Evolutionary conservation across 2,888 invertebrate species (phyloP).

Genomic region (Penaeus monodon): DNA sequence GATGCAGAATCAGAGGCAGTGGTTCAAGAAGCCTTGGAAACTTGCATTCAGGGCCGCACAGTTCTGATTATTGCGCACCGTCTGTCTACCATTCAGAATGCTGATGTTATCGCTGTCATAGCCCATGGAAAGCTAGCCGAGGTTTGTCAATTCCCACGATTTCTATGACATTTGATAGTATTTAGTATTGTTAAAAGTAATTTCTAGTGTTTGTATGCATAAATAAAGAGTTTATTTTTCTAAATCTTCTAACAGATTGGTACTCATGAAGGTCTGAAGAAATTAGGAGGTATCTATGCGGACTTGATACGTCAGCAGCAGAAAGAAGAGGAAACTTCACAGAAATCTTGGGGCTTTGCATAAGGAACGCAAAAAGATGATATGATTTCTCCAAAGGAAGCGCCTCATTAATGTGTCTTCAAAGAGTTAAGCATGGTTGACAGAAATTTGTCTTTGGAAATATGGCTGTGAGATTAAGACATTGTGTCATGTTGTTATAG

Average conservation of each 20-base stretch:
- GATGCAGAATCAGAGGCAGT: conserved; percentile 92
- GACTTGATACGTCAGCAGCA: conserved; percentile 84
- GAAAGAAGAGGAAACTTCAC: conserved; percentile 25
- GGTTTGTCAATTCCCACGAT: conserved; percentile 71
- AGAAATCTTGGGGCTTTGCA: neutral
- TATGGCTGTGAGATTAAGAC: too few relatives aligned
- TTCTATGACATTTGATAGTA: neutral
- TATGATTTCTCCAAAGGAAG: neutral
- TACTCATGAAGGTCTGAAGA: conserved; percentile 83
- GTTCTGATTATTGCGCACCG: conserved; percentile 96
- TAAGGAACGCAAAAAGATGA: neutral
- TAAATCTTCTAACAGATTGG: conserved; percentile 72
- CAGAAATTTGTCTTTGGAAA: neutral
- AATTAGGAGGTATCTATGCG: conserved; percentile 86
- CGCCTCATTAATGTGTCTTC: neutral
- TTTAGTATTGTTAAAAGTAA: neutral
- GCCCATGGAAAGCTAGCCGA: conserved; percentile 86
- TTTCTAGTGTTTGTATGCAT: neutral
- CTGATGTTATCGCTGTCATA: conserved; percentile 91
- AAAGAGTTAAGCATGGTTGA: neutral
- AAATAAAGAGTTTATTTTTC: neutral
- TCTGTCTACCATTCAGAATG: conserved; percentile 89
- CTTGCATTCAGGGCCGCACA: conserved; percentile 85
- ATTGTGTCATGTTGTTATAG: too few relatives aligned
- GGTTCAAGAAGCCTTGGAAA: conserved; percentile 89